Evolutionary conservation across 1,140 invertebrate genomes (phyloP), one percentile per base, ranked within the genome.

Genomic region (Diploscapter pachys): DNA sequence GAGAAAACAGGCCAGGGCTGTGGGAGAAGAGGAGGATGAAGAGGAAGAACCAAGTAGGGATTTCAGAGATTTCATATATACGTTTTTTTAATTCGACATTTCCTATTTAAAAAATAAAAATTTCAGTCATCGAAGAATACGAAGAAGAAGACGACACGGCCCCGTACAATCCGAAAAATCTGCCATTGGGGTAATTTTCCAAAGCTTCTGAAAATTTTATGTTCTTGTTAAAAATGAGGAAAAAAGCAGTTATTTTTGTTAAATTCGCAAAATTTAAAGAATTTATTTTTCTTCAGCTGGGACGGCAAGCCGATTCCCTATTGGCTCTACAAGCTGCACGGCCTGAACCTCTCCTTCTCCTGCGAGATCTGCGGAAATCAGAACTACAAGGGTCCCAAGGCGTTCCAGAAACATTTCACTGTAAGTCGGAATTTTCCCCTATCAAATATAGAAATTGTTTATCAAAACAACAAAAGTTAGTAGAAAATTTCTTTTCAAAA

Each of bases 351-450:
- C 64, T 96, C 93, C 85, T 99, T 98, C 86, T 95, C 93, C 76
- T 99, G 97, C 87, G 97, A 99, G 87, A 99, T 99, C 76, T 99
- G 97, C 88, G 97, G 96, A n/a, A 99, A 99, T 88, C 96, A 93
- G 82, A 94, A 93, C 0, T 99, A 99, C 87, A 96, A 98, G 88
- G 97, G 97, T 2, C 97, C 97, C 0, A 99, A 99, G 87, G 96
- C 96, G n/a, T 99, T 99, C 86, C 96, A 99, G 86, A 89, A 94
- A 68, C 97, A 99, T 88, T 99, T 99, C 89, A 95, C 96, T 2
- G 90, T 90, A 76, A 79, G 64, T 62, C 64, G 49, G 1, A 31
- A 31, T 0, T 31, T 31, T 31, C 31, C 62, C 73, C 50, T 48
- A 5, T 51, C 55, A 79, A 79, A 31, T 13, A 56, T 78, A 77